Base-by-base conservation (phyloP, 2,888 invertebrate genomes). In the Synanthedon tipuliformis region DNA sequence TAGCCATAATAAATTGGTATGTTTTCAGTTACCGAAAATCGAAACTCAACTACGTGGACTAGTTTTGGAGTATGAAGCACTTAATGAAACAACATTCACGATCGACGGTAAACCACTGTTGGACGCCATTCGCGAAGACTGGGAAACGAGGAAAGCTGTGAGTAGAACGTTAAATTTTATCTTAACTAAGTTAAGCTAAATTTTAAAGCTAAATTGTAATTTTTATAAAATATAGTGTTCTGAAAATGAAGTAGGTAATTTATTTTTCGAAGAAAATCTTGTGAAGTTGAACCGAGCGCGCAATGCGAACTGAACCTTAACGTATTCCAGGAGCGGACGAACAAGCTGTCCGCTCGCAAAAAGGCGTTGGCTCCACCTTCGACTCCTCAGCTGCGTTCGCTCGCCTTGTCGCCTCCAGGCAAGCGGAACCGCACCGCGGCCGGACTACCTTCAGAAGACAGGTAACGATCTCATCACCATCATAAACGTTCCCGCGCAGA, bases 1-100 rank as follows among this genome's bases (percentile, higher is more conserved):
- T 34, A 34, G 34, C 10, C 34, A 10, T 34, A 34, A 34, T 10
- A 34, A 34, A 34, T 10, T 34, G 52, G 50, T 53, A 34, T 34
- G 34, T 34, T 34, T 81, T 58, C 87, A 92, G 79, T 75, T 95
- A 51, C 94, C 95, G 0, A 92, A 92, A 78, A 90, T 94, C 48
- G 94, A 94, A 73, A 88, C 88, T 0, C 89, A 92, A 65, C 81
- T 95, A 0, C 79, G 80, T 1, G 81, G 87, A 0, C 61, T 92
- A 52, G 89, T 90, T 4, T 66, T 76, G 0, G 78, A 87, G 1
- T 92, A 89, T 61, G 90, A 91, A 68, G 65, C 75, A 2, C 75
- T 73, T 7, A 85, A 89, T 40, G 89, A 89, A 0, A 77, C 71
- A 11, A 73, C 78, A 0, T 94, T 94, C 64, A 83, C 88, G 0